Conservation (phyloP, 2,888 invertebrate genomes). For the Ceriagrion tenellum region DNA sequence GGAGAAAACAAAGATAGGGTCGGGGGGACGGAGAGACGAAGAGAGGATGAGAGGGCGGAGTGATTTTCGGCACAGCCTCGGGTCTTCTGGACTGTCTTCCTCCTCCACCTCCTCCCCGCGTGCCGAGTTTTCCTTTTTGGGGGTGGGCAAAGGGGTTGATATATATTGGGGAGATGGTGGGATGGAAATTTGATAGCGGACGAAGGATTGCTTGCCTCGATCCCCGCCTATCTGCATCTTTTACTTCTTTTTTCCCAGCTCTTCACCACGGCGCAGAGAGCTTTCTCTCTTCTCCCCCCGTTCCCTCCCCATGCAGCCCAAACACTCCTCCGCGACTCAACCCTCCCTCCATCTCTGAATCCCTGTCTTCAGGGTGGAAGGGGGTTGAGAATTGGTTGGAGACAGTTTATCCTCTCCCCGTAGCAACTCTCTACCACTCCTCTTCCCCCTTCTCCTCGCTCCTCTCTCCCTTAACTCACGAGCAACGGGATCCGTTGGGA, state of each 20-base stretch:
- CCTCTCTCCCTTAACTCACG: not conserved
- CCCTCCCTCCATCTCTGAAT: not conserved
- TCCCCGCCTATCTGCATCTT: not conserved
- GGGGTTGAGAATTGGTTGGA: no score
- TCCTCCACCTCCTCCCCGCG: not conserved
- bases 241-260: not conserved
- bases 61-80: not conserved
- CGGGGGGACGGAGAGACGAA: not conserved
- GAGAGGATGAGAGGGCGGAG: not conserved
- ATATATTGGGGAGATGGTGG: not conserved
- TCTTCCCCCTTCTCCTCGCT: not conserved
- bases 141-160: not conserved
- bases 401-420: not conserved
- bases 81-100: not conserved
- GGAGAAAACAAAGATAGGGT: not conserved
- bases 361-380: not conserved
- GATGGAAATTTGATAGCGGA: constrained; percentile 49
- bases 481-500: not conserved
- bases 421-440: not conserved
- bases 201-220: not conserved
- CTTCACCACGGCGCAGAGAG: not conserved
- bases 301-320: not conserved
- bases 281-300: not conserved
- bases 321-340: not conserved
- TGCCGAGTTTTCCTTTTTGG: not conserved